These are phyloP conservation scores for Saccostrea echinata DNA, from an alignment of 1,140 invertebrate species.

Conservation along the genomic window DNA sequence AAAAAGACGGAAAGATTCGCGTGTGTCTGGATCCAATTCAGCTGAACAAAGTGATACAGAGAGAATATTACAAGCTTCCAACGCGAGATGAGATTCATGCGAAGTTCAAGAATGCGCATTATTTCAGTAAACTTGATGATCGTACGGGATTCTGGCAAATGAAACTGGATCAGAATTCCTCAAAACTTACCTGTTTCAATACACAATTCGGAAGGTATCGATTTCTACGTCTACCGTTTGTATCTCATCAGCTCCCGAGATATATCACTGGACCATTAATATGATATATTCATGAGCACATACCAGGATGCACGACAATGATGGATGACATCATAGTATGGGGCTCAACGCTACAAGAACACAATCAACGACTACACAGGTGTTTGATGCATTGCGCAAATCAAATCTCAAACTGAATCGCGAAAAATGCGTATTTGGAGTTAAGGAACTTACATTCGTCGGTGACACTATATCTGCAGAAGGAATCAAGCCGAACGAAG, in stretches of 20 bases:
- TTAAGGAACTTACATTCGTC: conserved; percentile 53
- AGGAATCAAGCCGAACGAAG: conserved; percentile 73
- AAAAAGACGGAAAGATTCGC: conserved; percentile 78
- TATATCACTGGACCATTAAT: no score
- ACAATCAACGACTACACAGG: conserved; percentile 21
- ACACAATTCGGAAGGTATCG: no score
- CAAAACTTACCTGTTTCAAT: no score
- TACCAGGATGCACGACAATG: no score
- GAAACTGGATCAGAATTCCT: no score
- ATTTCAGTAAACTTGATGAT: conserved; percentile 47
- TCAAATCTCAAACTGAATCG: conserved; percentile 44
- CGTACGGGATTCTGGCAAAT: conserved; percentile 44
- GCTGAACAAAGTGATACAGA: conserved; percentile 79
- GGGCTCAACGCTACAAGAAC: no score
- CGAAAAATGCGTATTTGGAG: conserved; percentile 45
- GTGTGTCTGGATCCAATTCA: conserved; percentile 81
- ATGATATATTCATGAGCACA: no score
- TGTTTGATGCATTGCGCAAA: not conserved
- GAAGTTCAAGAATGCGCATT: conserved; percentile 45
- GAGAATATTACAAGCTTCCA: no score
- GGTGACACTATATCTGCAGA: conserved; percentile 71
- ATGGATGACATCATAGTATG: no score
- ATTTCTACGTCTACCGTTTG: no score
- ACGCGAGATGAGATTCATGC: conserved; percentile 56
- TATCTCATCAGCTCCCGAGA: no score